Base-by-base conservation (phyloP, 2,888 invertebrate genomes). In the Cabera pusaria region DNA sequence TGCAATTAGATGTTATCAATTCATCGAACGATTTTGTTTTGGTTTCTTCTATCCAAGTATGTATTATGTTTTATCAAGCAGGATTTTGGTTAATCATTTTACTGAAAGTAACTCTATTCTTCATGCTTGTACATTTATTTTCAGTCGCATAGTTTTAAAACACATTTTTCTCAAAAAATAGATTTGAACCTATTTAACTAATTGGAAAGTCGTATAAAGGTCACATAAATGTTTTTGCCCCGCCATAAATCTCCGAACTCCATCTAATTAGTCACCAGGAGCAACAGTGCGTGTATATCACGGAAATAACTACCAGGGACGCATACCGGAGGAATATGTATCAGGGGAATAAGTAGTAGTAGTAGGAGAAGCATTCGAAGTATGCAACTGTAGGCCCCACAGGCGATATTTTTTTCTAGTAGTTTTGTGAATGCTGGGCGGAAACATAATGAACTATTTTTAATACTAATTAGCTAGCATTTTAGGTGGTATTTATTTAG, bases 261-360 rank as follows among this genome's bases (percentile, higher is more conserved):
- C 12, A 6, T 21, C 57, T 64, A 66, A 83, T 81, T 81, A 78
- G 77, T 81, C 80, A 70, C 66, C 69, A 62, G 49, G 47, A 55
- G 64, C 60, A 70, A 60, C 60, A 58, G 58, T 56, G 52, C 62
- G 59, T 64, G 61, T 53, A 39, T 84, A 22, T 14, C 5, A 28
- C 10, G 14, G 22, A 23, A 33, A 22, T 26, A 83, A 80, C 81
- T 78, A 83, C 80, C 71, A 73, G 72, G 72, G 56, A 56, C 49
- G 65, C 79, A 83, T 81, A 71, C 68, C 75, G 44, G 49, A 44
- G 53, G 58, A 59, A 59, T 62, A 75, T 72, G 58, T 69, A 12
- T 1, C 7, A 7, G 7, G 10, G 9, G 8, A 9, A 12, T 29
- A 29, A 1, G 11, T 6, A 7, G 12, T 24, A 6, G 7, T 6